Evolutionary conservation across 2,888 invertebrate species (phyloP), one percentile per base, ranked within the genome.

Genomic region (Cephalotes varians): DNA sequence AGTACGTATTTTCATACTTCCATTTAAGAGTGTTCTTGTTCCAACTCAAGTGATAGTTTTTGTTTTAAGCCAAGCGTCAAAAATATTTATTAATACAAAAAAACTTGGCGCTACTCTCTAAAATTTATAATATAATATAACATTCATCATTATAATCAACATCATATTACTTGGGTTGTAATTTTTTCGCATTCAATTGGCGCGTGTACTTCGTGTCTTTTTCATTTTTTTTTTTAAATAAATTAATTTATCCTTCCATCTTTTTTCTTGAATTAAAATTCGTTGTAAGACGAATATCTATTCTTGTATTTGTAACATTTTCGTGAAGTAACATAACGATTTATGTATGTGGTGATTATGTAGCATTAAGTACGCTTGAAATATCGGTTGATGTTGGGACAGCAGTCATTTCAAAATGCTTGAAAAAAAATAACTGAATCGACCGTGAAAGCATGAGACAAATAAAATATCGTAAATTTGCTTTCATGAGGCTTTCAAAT

Each of bases 381-480:
- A 60, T 31, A n/a, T 60, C 47, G 44, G 5, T 44, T n/a, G 15
- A 64, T 0, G 12, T 49, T 37, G 25, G 1, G 2, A 51, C 7
- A 25, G 25, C 37, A 51, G 5, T 64, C 28, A 28, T 21, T 7
- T 51, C 25, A 7, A n/a, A 37, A 64, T n/a, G 15, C 18, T 69
- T 21, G 6, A 56, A 44, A 56, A n/a, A n/a, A n/a, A n/a, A n/a
- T n/a, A n/a, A 69, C n/a, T 44, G 44, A 49, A 80, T 47, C 51
- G 51, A 28, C 54, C 25, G 34, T 74, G 51, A 67, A 76, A 15
- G 21, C 65, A 49, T 54, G 58, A 21, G 58, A 47, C 28, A 56
- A 37, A 47, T 47, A 21, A 82, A 81, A 74, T 58, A 58, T 81
- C 69, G 54, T 84, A 72, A 88, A 79, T 82, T 83, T 81, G 58